These are phyloP conservation scores for Pipistrellus pygmaeus DNA, from an alignment of 2,797 vertebrate genomes.

Conservation along the genomic window DNA sequence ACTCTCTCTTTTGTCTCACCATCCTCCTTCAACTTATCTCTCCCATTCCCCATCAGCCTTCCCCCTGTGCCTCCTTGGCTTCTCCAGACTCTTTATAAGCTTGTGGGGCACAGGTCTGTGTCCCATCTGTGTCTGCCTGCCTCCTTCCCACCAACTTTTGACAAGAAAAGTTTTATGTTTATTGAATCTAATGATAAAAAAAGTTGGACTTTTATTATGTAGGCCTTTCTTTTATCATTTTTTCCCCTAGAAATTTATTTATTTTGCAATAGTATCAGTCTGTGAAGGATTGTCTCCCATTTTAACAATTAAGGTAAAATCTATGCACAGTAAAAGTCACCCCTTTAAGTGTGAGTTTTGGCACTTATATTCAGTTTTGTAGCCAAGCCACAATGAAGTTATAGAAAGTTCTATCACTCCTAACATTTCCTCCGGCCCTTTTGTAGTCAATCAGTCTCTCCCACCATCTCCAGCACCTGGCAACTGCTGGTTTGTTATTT, in stretches of 20 bases:
- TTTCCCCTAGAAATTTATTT: not conserved
- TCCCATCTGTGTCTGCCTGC: not conserved
- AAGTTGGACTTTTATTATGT: not conserved
- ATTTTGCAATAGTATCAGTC: not conserved
- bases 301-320: conserved; percentile 9
- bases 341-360: not conserved
- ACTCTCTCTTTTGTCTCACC: not conserved
- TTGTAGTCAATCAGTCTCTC: not conserved
- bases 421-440: not conserved
- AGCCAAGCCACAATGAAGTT: not conserved
- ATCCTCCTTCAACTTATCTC: not conserved
- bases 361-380: not conserved
- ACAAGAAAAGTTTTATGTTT: not conserved
- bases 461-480: not conserved
- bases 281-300: not conserved
- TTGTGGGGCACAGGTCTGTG: not conserved
- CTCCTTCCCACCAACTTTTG: not conserved
- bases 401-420: not conserved
- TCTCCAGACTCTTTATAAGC: not conserved
- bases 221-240: not conserved
- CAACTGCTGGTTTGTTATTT: not conserved
- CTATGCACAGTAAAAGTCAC: not conserved
- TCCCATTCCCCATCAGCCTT: not conserved
- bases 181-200: not conserved
- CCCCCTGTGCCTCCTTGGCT: not conserved